A percentile compares a stretch with the other conserved stretches of the same genome.
Conservation (phyloP, 2,888 invertebrate species). For the Harpagoxenus sublaevis region DNA sequence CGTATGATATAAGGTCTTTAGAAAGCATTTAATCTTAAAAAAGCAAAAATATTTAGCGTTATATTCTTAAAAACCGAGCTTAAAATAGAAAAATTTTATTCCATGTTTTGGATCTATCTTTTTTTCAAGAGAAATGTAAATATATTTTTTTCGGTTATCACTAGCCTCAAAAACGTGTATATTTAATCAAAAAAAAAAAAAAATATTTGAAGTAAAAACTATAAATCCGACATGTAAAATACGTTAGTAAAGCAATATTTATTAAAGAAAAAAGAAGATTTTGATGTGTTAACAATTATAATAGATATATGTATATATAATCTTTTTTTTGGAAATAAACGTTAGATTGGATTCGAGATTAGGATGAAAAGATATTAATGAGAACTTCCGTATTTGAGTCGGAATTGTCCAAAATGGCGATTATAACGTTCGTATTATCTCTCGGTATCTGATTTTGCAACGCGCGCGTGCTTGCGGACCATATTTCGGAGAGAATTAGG, state of each 20-base stretch:
- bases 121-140: neutral
- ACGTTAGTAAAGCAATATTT: neutral
- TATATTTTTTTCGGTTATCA: neutral
- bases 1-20: neutral
- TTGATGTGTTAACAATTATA: neutral
- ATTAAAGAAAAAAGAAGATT: neutral
- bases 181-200: neutral
- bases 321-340: neutral
- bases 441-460: constrained; percentile 23
- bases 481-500: constrained; percentile 41
- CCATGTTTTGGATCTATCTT: neutral
- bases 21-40: neutral
- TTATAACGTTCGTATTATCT: constrained; percentile 35
- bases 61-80: neutral
- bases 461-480: constrained; percentile 36
- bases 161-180: neutral
- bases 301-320: no score
- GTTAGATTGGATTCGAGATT: neutral
- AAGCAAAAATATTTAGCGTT: neutral
- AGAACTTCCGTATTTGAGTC: neutral
- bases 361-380: neutral
- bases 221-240: neutral
- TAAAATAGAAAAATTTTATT: neutral
- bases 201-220: neutral
- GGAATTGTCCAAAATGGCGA: neutral